Conservation (phyloP, 2,888 invertebrate genomes). For the Schizotus pectinicornis region DNA sequence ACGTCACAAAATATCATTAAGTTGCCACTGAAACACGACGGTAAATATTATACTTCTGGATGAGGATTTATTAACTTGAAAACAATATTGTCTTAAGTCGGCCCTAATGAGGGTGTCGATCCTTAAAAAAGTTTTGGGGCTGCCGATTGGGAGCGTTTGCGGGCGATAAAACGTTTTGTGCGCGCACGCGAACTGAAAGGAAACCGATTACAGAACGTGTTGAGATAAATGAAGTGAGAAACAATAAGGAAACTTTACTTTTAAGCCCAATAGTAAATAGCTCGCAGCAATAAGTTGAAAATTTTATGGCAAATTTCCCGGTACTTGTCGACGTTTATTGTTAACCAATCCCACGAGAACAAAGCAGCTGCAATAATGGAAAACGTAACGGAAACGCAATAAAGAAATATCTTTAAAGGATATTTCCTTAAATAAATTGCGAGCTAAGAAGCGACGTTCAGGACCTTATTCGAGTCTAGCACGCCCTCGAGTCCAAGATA, state of each 20-base stretch:
- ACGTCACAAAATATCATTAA: slow-evolving; percentile 56
- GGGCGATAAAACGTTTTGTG: slow-evolving; percentile 9
- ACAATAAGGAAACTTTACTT: slow-evolving; percentile 34
- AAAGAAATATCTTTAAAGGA: too few relatives aligned
- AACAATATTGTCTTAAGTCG: slow-evolving; percentile 30
- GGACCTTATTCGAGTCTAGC: too few relatives aligned
- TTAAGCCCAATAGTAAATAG: slow-evolving; percentile 34
- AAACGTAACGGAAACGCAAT: too few relatives aligned
- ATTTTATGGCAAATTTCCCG: neutral
- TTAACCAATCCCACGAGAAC: slow-evolving; percentile 6
- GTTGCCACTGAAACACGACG: slow-evolving; percentile 41
- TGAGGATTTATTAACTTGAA: slow-evolving; percentile 33
- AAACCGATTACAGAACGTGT: slow-evolving; percentile 8
- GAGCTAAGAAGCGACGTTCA: too few relatives aligned
- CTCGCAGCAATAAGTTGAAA: slow-evolving; percentile 33
- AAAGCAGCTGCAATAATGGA: too few relatives aligned
- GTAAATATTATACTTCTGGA: slow-evolving; percentile 33
- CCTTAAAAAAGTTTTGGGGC: neutral
- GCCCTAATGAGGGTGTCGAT: slow-evolving; percentile 25
- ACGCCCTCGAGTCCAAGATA: too few relatives aligned
- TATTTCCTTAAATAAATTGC: too few relatives aligned
- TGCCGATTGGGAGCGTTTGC: too few relatives aligned
- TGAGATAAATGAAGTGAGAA: slow-evolving; percentile 33
- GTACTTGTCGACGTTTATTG: neutral
- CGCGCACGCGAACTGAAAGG: slow-evolving; percentile 7